Evolutionary conservation across 2,113 vertebrate genomes (phyloP), one percentile per base, ranked within the genome.

Genomic region (Xyrauchen texanus): DNA sequence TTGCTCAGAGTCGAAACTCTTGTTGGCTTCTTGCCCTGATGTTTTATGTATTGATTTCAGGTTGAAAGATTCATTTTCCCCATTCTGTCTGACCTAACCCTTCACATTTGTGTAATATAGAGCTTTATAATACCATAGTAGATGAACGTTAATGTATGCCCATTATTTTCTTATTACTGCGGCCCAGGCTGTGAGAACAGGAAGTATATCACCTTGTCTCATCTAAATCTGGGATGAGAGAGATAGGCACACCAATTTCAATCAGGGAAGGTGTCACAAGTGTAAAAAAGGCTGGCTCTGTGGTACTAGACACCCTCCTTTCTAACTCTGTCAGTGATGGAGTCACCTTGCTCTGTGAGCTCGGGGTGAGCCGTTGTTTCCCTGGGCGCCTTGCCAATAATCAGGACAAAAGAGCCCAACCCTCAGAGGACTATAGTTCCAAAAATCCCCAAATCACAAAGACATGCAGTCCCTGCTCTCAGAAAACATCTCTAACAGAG

Each of bases 271-370:
- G 63, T 70, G 63, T 47, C 61, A 42, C 45, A 7, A 71, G 61
- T 12, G 61, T 42, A 55, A 62, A 21, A 8, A 15, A 77, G 53
- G 46, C 72, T 61, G 45, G n/a, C 6, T 16, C 53, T 67, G 60
- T n/a, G 57, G 61, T 46, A 62, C 57, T 9, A 62, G 21, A 34
- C 21, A 34, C 21, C 21, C 21, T 34, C 21, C 21, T 34, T 34
- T 34, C 21, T 34, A 34, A 34, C 21, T 34, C 3, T 34, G 21
- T 34, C 21, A 34, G 45, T 42, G 42, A 72, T 68, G 64, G 53
- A 74, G 82, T 84, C 82, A 81, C 78, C 82, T 81, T 84, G 79
- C 46, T 68, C 63, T 65, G 74, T 61, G 72, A 69, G 74, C 64
- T 47, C 21, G 21, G 61, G 49, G 75, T 61, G 63, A 52, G 42